A percentile compares a stretch with the other conserved stretches of the same genome.
Evolutionary conservation across 1,140 invertebrate species (phyloP).

Genomic region (Zaprionus taronus): DNA sequence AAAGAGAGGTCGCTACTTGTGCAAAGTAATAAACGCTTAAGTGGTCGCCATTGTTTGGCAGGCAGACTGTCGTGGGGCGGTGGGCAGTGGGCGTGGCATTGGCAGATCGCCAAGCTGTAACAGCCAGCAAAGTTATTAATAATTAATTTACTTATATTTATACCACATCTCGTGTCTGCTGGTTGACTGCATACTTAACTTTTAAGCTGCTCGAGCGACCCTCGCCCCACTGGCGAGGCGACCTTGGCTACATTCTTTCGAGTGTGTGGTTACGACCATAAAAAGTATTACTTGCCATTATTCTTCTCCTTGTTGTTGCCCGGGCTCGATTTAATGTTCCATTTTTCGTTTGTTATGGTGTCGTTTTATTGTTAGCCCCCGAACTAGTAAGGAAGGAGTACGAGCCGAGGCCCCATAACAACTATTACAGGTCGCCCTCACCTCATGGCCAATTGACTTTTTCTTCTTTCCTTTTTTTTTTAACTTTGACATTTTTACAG

Average conservation of each 20-base stretch:
- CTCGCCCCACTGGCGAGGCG: background rate
- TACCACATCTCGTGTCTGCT: slow-evolving; percentile 11
- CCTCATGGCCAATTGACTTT: slow-evolving; percentile 57
- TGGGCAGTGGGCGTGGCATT: background rate
- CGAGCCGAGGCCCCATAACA: background rate
- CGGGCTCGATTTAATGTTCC: slow-evolving; percentile 8
- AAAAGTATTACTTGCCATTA: slow-evolving; percentile 54
- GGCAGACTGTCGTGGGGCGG: slow-evolving; percentile 4
- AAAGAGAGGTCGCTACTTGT: slow-evolving; percentile 24
- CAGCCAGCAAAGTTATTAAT: slow-evolving; percentile 58
- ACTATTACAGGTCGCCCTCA: slow-evolving; percentile 6
- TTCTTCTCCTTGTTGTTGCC: slow-evolving; percentile 19
- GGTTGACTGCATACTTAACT: slow-evolving; percentile 29
- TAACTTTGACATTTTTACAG: slow-evolving; percentile 65
- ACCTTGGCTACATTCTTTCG: slow-evolving; percentile 15
- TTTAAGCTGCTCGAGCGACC: slow-evolving; percentile 27
- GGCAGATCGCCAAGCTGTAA: slow-evolving; percentile 28
- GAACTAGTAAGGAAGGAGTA: background rate
- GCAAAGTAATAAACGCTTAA: slow-evolving; percentile 66
- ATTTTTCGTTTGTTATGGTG: slow-evolving; percentile 29
- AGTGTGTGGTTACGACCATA: slow-evolving; percentile 41
- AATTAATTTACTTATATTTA: slow-evolving; percentile 66
- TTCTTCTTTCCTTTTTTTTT: slow-evolving; percentile 23
- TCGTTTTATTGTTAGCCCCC: slow-evolving; percentile 24
- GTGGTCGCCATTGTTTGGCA: slow-evolving; percentile 50